Evolutionary conservation across 2,113 vertebrate species (phyloP), one percentile per base, ranked within the genome.

Genomic region (Chauna torquata): DNA sequence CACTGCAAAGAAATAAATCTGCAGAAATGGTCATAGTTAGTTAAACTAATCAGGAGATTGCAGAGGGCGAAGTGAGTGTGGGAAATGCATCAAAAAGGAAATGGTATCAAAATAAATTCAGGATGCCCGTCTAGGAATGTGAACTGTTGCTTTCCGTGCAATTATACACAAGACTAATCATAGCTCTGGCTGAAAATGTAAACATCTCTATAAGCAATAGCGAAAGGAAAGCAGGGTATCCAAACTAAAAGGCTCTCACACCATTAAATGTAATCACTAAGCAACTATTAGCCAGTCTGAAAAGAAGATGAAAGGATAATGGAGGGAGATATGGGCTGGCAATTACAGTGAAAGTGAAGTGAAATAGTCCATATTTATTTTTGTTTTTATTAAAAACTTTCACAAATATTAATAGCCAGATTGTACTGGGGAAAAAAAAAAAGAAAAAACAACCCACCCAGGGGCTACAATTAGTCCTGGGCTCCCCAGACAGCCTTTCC

Each of bases 281-380:
- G 92, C 61, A 92, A 92, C 80, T 95, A 88, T 87, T 87, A 96
- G 79, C 32, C 69, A 82, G 87, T 42, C 91, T 92, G 92, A 92
- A 92, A 70, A 81, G 90, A 94, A 96, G 97, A 97, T 97, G 97
- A 97, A 97, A 97, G 96, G 95, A 97, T 97, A 97, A 97, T 86
- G 78, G 83, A 90, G 25, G 38, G 59, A 92, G 82, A 93, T 93
- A 76, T 2, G 8, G 66, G 52, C 64, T 92, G 71, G 55, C 88
- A 96, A 66, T 90, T 95, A 70, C 28, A 81, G 30, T 32, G 79
- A 45, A 85, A 97, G 62, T n/a, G 24, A 95, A 92, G 69, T 69
- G 22, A 92, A 91, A 90, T n/a, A 82, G 45, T n/a, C 74, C 15
- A 3, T 58, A 91, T 93, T 96, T 94, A 87, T 81, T 93, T 90